Evolutionary conservation across 2,888 invertebrate genomes (phyloP).

Genomic region (Trissolcus japonicus): DNA sequence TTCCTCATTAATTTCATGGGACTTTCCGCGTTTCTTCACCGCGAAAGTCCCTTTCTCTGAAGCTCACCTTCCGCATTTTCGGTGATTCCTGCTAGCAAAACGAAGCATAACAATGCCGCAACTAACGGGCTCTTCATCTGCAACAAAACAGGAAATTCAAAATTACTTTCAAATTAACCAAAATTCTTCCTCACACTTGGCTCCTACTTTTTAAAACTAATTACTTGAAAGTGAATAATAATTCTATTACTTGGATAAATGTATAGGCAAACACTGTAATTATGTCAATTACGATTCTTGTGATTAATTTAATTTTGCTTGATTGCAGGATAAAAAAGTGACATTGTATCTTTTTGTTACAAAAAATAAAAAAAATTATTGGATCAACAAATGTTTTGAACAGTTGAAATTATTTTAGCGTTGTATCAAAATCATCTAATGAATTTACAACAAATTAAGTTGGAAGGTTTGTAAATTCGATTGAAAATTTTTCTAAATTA

Average conservation of each 20-base stretch:
- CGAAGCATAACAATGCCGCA: conserved; percentile 66
- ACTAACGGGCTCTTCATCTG: conserved; percentile 69
- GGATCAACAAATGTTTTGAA: no score
- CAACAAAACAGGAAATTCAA: conserved; percentile 51
- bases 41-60: conserved; percentile 54
- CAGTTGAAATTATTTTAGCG: no score
- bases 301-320: conserved; percentile 2
- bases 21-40: conserved; percentile 57
- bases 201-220: background rate
- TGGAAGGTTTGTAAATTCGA: no score
- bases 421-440: no score
- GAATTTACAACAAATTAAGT: background rate
- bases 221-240: conserved; percentile 3
- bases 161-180: conserved; percentile 23
- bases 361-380: no score
- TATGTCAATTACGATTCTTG: background rate
- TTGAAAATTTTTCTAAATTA: no score
- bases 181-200: conserved; percentile 1
- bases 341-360: background rate
- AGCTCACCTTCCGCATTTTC: conserved; percentile 71
- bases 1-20: conserved; percentile 47
- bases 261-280: no score
- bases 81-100: conserved; percentile 65
- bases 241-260: background rate
- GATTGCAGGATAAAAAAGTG: background rate